These are phyloP conservation scores for Cairina moschata DNA, from an alignment of 2,113 vertebrate genomes.

Conservation along the genomic window DNA sequence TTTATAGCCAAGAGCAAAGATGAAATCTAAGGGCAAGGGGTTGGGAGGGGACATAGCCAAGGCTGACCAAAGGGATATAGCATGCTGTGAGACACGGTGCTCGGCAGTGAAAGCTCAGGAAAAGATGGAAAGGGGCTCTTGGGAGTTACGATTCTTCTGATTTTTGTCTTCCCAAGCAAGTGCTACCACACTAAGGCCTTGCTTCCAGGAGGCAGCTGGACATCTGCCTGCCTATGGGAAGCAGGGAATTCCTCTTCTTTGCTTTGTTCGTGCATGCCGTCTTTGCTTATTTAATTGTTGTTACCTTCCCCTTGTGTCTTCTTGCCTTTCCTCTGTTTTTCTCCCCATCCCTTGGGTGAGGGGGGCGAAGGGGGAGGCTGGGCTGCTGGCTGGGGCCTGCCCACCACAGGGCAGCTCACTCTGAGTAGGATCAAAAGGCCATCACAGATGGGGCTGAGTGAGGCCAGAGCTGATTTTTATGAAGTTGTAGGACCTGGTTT, in stretches of 20 bases:
- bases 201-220: neutral
- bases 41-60: neutral
- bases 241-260: neutral
- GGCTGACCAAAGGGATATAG: neutral
- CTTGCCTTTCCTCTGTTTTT: neutral
- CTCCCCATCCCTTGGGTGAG: no score
- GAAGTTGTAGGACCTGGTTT: neutral
- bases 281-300: neutral
- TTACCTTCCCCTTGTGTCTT: neutral
- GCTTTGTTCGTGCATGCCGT: no score
- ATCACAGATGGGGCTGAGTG: neutral
- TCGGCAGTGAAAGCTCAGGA: neutral
- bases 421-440: neutral
- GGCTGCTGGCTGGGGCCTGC: neutral
- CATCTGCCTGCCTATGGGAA: neutral
- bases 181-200: neutral
- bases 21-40: no score
- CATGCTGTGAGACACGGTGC: rapidly evolving
- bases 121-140: neutral
- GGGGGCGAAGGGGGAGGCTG: neutral
- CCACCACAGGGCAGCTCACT: neutral
- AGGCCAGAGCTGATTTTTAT: neutral
- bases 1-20: neutral
- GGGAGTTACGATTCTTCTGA: neutral
- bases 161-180: neutral